phyloP scores from a whole-genome alignment of 2,113 vertebrate genomes.

The Stigmatopora nigra region DNA sequence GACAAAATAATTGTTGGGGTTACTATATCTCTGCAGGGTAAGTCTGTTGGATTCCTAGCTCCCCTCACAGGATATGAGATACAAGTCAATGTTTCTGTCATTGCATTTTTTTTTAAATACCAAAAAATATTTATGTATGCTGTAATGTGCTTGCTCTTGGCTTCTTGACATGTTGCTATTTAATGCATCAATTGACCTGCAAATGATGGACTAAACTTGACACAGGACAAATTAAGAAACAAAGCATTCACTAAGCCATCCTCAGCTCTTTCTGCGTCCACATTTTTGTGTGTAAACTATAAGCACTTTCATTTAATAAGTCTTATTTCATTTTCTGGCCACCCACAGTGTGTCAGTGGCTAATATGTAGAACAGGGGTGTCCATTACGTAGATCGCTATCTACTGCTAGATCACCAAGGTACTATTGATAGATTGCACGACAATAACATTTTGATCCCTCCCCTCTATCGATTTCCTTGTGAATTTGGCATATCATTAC shows the following conservation, averaged over 20 bases:
- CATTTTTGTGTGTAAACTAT: too few species aligned
- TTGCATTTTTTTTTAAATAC: not conserved
- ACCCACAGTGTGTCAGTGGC: too few species aligned
- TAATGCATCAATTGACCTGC: constrained; percentile 27
- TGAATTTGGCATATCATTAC: too few species aligned
- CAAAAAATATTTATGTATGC: not conserved
- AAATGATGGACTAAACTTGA: constrained; percentile 17
- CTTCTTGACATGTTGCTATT: not conserved
- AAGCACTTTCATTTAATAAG: too few species aligned
- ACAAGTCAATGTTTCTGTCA: constrained; percentile 2
- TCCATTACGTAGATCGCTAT: too few species aligned
- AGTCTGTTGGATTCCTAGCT: not conserved
- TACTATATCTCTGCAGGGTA: constrained; percentile 7
- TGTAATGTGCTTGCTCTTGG: not conserved
- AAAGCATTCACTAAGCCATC: not conserved
- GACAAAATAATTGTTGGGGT: constrained; percentile 9
- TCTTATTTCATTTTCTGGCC: too few species aligned
- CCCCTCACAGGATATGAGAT: constrained; percentile 11
- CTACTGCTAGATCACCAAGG: too few species aligned
- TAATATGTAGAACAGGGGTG: too few species aligned
- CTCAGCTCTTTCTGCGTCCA: too few species aligned
- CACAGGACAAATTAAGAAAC: constrained; percentile 10
- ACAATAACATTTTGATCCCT: too few species aligned
- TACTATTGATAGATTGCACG: too few species aligned
- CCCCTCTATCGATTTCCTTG: too few species aligned